Conservation (phyloP, 2,797 vertebrate species). For the Callimico goeldii region DNA sequence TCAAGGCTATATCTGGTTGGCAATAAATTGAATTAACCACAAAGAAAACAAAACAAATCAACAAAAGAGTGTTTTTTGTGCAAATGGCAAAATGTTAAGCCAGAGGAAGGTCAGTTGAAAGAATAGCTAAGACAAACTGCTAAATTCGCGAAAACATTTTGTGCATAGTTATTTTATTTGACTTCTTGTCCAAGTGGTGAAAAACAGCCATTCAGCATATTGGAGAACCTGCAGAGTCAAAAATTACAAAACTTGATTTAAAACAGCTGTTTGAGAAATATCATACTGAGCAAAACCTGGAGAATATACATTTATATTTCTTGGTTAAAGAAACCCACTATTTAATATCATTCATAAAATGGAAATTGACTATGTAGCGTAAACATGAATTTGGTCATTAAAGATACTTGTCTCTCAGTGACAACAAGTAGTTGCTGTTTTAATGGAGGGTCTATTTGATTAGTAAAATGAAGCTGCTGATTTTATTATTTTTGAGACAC, state of each 20-base stretch:
- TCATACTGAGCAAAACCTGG: neutral
- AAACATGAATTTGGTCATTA: neutral
- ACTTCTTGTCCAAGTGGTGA: neutral
- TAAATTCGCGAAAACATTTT: neutral
- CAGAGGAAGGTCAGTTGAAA: neutral
- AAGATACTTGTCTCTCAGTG: neutral
- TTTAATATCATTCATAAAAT: neutral
- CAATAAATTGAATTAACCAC: neutral
- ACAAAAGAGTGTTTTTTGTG: neutral
- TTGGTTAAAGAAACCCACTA: neutral
- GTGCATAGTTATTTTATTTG: neutral
- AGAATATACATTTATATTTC: neutral
- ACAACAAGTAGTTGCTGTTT: neutral
- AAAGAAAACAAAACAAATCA: neutral
- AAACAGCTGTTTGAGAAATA: neutral
- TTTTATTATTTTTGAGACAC: neutral
- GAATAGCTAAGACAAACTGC: neutral
- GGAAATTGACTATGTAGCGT: neutral
- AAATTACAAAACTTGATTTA: neutral
- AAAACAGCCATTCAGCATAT: neutral
- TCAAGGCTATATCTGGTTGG: neutral
- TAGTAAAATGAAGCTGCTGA: neutral
- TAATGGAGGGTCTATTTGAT: neutral
- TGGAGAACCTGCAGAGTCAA: neutral
- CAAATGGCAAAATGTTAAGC: neutral